phyloP scores from a whole-genome alignment of 2,888 invertebrate species.

The Amblyjoppa proteus region DNA sequence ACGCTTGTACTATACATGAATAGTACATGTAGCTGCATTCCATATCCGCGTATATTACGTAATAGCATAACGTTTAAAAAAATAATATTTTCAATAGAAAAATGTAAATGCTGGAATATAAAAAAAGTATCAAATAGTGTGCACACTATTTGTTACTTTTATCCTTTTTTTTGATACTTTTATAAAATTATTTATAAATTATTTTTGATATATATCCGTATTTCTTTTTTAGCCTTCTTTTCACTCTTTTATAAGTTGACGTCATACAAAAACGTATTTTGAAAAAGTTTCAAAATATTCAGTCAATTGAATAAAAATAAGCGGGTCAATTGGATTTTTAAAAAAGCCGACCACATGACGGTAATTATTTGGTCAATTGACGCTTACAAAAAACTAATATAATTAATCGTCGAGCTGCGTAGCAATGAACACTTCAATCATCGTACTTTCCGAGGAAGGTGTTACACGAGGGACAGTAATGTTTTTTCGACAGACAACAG shows the following conservation, averaged over 20 bases:
- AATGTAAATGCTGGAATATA: conserved; percentile 51
- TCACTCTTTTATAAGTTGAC: conserved; percentile 14
- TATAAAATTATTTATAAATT: too few relatives aligned
- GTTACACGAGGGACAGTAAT: conserved; percentile 85
- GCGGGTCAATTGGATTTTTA: too few relatives aligned
- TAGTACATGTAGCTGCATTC: background rate
- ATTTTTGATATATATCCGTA: background rate
- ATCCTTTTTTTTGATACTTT: too few relatives aligned
- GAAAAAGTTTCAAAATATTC: background rate
- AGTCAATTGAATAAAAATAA: too few relatives aligned
- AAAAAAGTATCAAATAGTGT: conserved; percentile 15
- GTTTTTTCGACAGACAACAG: conserved; percentile 84
- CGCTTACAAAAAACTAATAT: background rate
- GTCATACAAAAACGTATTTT: background rate
- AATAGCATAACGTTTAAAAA: background rate
- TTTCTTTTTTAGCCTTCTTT: conserved; percentile 18
- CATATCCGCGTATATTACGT: conserved; percentile 13
- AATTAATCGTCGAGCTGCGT: background rate
- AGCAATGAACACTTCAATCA: conserved; percentile 69
- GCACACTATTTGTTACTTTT: background rate
- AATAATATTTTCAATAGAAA: conserved; percentile 20
- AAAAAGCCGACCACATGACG: too few relatives aligned
- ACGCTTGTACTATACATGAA: conserved; percentile 6
- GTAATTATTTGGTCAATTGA: too few relatives aligned
- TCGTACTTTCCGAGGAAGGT: conserved; percentile 83